A percentile compares a stretch with the other conserved stretches of the same genome.
phyloP scores from a whole-genome alignment of 2,888 invertebrate genomes.

The Thelaira solivaga region DNA sequence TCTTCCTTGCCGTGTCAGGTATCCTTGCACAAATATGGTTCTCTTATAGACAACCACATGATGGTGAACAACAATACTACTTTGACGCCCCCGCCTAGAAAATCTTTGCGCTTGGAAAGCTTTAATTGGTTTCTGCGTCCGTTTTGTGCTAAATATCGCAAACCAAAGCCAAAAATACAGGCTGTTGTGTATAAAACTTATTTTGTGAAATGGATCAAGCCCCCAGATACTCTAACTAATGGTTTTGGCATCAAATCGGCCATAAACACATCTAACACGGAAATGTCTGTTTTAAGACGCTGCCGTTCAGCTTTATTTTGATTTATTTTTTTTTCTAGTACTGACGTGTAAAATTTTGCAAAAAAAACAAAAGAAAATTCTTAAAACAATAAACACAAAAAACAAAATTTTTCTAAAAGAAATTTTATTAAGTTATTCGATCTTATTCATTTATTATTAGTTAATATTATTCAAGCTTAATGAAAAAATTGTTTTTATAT shows the following conservation, averaged over 20 bases:
- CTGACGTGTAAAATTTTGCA: too few species aligned
- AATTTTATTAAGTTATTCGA: too few species aligned
- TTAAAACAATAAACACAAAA: too few species aligned
- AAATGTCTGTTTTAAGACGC: constrained; percentile 65
- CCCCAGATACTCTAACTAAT: constrained; percentile 67
- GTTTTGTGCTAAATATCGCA: constrained; percentile 62
- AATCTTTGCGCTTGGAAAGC: constrained; percentile 56
- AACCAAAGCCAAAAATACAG: constrained; percentile 63
- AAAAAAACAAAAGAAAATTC: too few species aligned
- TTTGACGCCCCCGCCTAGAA: constrained; percentile 8
- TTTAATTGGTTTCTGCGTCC: constrained; percentile 69
- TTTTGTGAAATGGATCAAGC: constrained; percentile 74
- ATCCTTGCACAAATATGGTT: constrained; percentile 57
- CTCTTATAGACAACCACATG: constrained; percentile 48
- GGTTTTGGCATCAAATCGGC: constrained; percentile 63
- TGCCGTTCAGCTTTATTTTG: constrained; percentile 72
- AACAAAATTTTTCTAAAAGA: too few species aligned
- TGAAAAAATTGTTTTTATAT: too few species aligned
- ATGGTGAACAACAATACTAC: not conserved
- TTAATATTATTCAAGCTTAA: too few species aligned
- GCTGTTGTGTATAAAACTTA: constrained; percentile 74
- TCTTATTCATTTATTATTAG: too few species aligned
- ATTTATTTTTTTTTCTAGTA: too few species aligned
- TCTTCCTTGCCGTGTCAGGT: constrained; percentile 59
- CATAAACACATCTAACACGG: constrained; percentile 56